Evolutionary conservation across 2,888 invertebrate genomes (phyloP).

Genomic region (Agrochola lota): DNA sequence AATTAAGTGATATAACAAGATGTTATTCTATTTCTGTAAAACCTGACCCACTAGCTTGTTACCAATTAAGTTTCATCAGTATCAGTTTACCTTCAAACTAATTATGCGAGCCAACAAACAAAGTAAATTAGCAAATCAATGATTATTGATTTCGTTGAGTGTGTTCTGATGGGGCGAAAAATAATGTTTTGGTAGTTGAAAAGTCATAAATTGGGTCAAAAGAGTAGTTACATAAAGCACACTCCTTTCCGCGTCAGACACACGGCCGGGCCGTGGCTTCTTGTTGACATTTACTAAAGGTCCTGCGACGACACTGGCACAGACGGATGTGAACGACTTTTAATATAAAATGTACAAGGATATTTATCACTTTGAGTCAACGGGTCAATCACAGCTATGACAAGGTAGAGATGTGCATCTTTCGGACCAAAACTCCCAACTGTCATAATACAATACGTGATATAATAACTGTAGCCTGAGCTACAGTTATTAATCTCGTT

Average conservation of each 20-base stretch:
- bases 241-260: background rate
- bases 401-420: background rate
- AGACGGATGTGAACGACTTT: background rate
- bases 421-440: background rate
- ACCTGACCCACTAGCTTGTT: slow-evolving; percentile 14
- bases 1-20: slow-evolving; percentile 5
- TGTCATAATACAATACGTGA: no score
- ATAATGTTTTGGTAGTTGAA: background rate
- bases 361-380: background rate
- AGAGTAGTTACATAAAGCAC: background rate
- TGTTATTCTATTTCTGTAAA: slow-evolving; percentile 17
- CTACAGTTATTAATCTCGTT: no score
- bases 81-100: slow-evolving; percentile 32
- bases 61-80: slow-evolving; percentile 9
- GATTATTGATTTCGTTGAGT: slow-evolving; percentile 1
- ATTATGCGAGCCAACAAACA: slow-evolving; percentile 31
- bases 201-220: background rate
- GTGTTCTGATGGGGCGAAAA: background rate
- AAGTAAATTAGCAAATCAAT: slow-evolving; percentile 30
- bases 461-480: no score
- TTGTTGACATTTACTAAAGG: slow-evolving; percentile 27
- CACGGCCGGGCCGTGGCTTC: background rate
- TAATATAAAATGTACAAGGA: background rate
- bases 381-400: background rate
- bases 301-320: background rate